Conservation (phyloP, 2,888 invertebrate species). For the Eurytoma adleriae region DNA sequence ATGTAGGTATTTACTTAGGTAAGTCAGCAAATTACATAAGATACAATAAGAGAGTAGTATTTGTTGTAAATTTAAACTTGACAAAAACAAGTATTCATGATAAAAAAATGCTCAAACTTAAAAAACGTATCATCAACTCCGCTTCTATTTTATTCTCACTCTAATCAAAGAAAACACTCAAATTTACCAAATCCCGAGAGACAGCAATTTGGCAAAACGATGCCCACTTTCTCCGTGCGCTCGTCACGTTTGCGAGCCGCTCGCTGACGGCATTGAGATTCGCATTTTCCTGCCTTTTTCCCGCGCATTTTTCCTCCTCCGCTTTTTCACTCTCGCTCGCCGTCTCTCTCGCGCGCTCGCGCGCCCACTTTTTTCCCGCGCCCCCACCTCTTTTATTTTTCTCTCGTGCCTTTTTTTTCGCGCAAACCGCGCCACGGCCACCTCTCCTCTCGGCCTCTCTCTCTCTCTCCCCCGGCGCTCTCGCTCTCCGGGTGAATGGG, state of each 20-base stretch:
- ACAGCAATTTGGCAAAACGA: neutral
- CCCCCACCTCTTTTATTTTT: slow-evolving; percentile 58
- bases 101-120: too few species aligned
- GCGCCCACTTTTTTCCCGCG: slow-evolving; percentile 53
- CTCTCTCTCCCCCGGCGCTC: slow-evolving; percentile 57
- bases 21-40: too few species aligned
- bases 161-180: too few species aligned
- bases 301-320: slow-evolving; percentile 60
- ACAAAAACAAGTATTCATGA: too few species aligned
- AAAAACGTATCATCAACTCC: too few species aligned
- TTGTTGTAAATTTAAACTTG: too few species aligned
- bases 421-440: slow-evolving; percentile 59
- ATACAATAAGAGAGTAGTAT: too few species aligned
- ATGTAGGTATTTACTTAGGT: too few species aligned
- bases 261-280: slow-evolving; percentile 44
- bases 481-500: slow-evolving; percentile 73
- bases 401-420: slow-evolving; percentile 56
- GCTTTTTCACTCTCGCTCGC: slow-evolving; percentile 50
- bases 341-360: slow-evolving; percentile 45
- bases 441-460: slow-evolving; percentile 55
- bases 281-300: slow-evolving; percentile 56
- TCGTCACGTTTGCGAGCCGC: slow-evolving; percentile 50
- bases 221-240: slow-evolving; percentile 53
- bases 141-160: too few species aligned
- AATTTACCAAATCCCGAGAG: too few species aligned